These are phyloP conservation scores for Siphonodentalium dalli DNA, from an alignment of 2,888 invertebrate genomes.

Conservation along the genomic window DNA sequence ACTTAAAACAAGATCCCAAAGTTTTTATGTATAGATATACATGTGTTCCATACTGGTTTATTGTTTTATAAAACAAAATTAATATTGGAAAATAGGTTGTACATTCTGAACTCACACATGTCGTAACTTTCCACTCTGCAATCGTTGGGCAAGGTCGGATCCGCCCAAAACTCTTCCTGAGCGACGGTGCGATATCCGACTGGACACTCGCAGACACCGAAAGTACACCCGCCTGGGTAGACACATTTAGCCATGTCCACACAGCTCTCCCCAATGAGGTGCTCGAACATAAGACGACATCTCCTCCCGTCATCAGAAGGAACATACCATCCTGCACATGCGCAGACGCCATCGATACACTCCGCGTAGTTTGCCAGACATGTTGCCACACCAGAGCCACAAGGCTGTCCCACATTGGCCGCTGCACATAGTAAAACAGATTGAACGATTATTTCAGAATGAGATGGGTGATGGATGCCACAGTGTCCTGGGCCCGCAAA, in stretches of 20 bases:
- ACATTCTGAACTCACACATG: slow-evolving; percentile 34
- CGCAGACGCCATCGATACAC: slow-evolving; percentile 31
- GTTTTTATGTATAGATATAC: too few species aligned
- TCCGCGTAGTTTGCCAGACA: slow-evolving; percentile 35
- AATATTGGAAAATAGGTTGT: too few species aligned
- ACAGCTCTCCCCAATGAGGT: slow-evolving; percentile 35
- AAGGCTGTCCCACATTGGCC: slow-evolving; percentile 27
- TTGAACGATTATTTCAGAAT: too few species aligned
- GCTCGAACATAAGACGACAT: slow-evolving; percentile 34
- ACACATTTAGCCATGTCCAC: slow-evolving; percentile 7
- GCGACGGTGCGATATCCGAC: slow-evolving; percentile 29
- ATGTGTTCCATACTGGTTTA: too few species aligned
- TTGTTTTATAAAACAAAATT: too few species aligned
- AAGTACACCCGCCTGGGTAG: slow-evolving; percentile 10
- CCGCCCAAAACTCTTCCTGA: slow-evolving; percentile 37
- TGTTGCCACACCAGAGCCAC: slow-evolving; percentile 19
- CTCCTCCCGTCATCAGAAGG: slow-evolving; percentile 36
- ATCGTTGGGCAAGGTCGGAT: slow-evolving; percentile 32
- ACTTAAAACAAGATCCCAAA: too few species aligned
- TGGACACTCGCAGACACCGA: slow-evolving; percentile 34
- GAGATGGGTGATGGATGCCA: too few species aligned
- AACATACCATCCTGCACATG: slow-evolving; percentile 29
- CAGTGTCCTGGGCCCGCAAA: too few species aligned
- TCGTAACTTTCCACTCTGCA: slow-evolving; percentile 32
- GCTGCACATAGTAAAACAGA: too few species aligned